Evolutionary conservation across 1,140 invertebrate genomes (phyloP).

Genomic region (Polyergus mexicanus): DNA sequence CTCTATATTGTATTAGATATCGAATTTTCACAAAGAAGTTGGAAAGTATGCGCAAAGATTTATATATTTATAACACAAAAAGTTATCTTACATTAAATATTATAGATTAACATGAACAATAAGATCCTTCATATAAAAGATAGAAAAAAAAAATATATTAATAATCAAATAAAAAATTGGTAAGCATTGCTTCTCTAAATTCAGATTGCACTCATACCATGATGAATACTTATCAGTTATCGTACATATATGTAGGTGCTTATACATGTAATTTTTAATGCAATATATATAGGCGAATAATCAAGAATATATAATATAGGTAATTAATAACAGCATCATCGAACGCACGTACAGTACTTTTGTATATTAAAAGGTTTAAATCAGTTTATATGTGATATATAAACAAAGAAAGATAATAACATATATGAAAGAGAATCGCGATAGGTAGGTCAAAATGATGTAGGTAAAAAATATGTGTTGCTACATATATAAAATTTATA

Average conservation of each 20-base stretch:
- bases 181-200: constrained; percentile 14
- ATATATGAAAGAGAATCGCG: constrained; percentile 36
- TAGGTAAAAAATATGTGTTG: constrained; percentile 57
- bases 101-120: not conserved
- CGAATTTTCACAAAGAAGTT: not conserved
- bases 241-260: constrained; percentile 41
- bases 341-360: constrained; percentile 30
- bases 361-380: constrained; percentile 55
- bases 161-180: constrained; percentile 43
- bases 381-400: constrained; percentile 52
- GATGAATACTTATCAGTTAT: constrained; percentile 39
- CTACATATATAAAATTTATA: constrained; percentile 70
- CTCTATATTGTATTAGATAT: constrained; percentile 12
- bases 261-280: constrained; percentile 50
- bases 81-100: constrained; percentile 13
- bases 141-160: not conserved
- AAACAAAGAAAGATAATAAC: constrained; percentile 60
- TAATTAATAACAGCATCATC: constrained; percentile 43
- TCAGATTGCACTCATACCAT: constrained; percentile 36
- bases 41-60: constrained; percentile 12
- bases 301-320: constrained; percentile 51
- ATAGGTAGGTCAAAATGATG: constrained; percentile 60
- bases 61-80: constrained; percentile 39
- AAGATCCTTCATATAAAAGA: constrained; percentile 1
- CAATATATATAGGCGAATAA: constrained; percentile 19